Conservation (phyloP, 2,888 invertebrate genomes). For the Hirtodrosophila confusa region DNA sequence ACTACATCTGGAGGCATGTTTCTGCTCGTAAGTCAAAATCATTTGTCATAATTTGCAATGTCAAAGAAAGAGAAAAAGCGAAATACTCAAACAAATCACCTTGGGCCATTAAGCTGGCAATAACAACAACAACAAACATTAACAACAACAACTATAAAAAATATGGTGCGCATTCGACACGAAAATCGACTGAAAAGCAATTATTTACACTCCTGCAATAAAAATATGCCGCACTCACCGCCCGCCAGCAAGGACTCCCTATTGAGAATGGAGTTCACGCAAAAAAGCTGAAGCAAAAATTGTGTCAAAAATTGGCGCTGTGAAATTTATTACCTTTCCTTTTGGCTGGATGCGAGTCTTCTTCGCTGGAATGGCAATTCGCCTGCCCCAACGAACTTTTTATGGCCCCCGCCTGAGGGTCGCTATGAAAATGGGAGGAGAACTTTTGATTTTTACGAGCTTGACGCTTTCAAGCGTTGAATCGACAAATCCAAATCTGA, state of each 20-base stretch:
- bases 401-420: constrained; percentile 27
- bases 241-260: neutral
- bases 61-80: constrained; percentile 5
- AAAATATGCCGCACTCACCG: constrained; percentile 58
- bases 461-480: constrained; percentile 31
- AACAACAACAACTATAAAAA: constrained; percentile 33
- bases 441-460: constrained; percentile 52
- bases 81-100: constrained; percentile 35
- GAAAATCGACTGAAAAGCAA: constrained; percentile 77
- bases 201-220: constrained; percentile 77
- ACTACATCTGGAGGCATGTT: constrained; percentile 38
- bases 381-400: constrained; percentile 24
- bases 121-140: constrained; percentile 21
- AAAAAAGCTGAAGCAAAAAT: constrained; percentile 31
- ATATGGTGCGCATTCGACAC: constrained; percentile 55
- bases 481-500: constrained; percentile 46
- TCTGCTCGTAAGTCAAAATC: constrained; percentile 52
- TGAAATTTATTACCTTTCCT: constrained; percentile 72
- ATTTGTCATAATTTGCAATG: constrained; percentile 69
- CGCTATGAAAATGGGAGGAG: neutral
- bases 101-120: constrained; percentile 48
- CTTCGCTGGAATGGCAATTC: constrained; percentile 40
- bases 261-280: neutral
- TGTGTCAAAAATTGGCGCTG: constrained; percentile 71
- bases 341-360: constrained; percentile 45